These are phyloP conservation scores for Phania funesta DNA, from an alignment of 2,888 invertebrate genomes.

Conservation along the genomic window DNA sequence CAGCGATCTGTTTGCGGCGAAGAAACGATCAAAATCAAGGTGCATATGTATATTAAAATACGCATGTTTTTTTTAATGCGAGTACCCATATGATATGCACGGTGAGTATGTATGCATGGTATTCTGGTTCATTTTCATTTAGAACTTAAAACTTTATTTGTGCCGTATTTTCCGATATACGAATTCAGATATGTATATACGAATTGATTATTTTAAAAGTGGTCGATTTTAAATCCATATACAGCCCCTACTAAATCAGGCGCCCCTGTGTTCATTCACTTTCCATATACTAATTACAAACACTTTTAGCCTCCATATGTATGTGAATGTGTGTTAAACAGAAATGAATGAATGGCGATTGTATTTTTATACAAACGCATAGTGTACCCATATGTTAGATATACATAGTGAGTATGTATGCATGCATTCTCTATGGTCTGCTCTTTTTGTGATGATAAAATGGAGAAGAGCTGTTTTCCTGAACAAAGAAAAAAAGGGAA, in stretches of 20 bases:
- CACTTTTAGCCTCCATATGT: slow-evolving; percentile 34
- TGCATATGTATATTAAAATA: too few relatives aligned
- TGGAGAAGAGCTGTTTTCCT: not conserved
- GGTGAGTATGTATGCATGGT: too few relatives aligned
- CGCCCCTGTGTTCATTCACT: slow-evolving; percentile 10
- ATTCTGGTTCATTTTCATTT: too few relatives aligned
- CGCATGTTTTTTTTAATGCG: too few relatives aligned
- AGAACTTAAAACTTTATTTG: too few relatives aligned
- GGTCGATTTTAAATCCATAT: not conserved
- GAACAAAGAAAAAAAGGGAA: not conserved
- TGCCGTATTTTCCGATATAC: too few relatives aligned
- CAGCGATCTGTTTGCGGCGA: too few relatives aligned
- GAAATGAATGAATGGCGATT: slow-evolving; percentile 43
- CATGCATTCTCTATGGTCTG: not conserved
- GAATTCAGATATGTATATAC: not conserved
- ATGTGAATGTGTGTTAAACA: slow-evolving; percentile 5
- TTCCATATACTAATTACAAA: slow-evolving; percentile 36
- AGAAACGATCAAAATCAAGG: too few relatives aligned
- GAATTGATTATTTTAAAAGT: not conserved
- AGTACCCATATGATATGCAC: too few relatives aligned
- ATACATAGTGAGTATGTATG: not conserved
- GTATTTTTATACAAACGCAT: not conserved
- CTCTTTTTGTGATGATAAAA: slow-evolving; percentile 14
- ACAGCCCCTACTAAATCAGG: slow-evolving; percentile 11
- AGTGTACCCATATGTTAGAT: not conserved